Evolutionary conservation across 2,113 vertebrate species (phyloP), one percentile per base, ranked within the genome.

Genomic region (Symphodus melops): DNA sequence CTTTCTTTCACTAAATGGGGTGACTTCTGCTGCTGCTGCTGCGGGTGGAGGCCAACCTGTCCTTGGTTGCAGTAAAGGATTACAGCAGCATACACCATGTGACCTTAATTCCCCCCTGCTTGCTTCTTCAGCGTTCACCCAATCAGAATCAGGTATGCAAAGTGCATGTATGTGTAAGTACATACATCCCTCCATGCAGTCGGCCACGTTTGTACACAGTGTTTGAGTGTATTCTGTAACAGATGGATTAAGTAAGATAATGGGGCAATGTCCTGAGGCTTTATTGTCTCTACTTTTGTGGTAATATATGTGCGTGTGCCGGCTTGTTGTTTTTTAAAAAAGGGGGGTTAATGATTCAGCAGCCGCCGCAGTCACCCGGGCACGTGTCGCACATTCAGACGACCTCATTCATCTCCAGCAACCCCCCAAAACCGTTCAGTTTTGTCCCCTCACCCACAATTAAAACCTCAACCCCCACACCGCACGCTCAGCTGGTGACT

Each of bases 81-180:
- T 91, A 91, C 82, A 91, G 75, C 78, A 77, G 81, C 75, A 83
- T 74, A 60, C 76, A 86, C 86, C 91, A 90, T 89, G 89, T 92
- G 91, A 92, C 93, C 93, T 91, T 92, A 90, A 93, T 93, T 85
- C 83, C 78, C 85, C 86, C 83, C 72, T 80, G 79, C 82, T 62
- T 68, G 84, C 82, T 82, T 79, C 70, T 85, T 55, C 68, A 65
- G 46, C 41, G 13, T 82, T 79, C 75, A 88, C 7, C 25, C 90
- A 88, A 93, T 88, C 92, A 91, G 82, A 81, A 88, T 83, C 77
- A 77, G 82, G 79, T 51, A 82, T 69, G 72, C 86, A 12, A 59
- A 8, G 33, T 42, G 71, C 79, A 58, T 72, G 71, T 62, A 28
- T 58, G 67, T 76, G 52, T 70, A 62, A 77, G 60, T 58, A 21